phyloP scores from a whole-genome alignment of 2,888 invertebrate species.

The Hydroisotoma schaefferi region DNA sequence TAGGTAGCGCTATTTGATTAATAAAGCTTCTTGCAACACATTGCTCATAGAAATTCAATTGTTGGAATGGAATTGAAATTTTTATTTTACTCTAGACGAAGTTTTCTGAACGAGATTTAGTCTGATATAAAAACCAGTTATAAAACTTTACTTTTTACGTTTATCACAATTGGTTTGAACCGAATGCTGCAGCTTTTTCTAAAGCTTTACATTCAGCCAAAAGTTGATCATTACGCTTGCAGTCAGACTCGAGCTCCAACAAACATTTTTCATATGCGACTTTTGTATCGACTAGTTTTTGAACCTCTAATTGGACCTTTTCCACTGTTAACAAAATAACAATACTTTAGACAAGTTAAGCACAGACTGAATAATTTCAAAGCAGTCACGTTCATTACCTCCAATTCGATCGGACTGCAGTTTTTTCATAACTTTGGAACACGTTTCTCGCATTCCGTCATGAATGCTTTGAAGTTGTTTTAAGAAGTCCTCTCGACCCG shows the following conservation, averaged over 20 bases:
- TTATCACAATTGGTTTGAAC: too few relatives aligned
- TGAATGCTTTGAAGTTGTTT: slow-evolving; percentile 39
- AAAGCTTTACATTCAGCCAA: slow-evolving; percentile 37
- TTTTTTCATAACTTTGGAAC: slow-evolving; percentile 41
- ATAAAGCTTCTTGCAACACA: too few relatives aligned
- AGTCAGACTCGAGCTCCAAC: slow-evolving; percentile 40
- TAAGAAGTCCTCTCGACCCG: slow-evolving; percentile 44
- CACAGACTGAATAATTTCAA: background rate
- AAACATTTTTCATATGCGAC: slow-evolving; percentile 45
- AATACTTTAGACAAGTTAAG: too few relatives aligned
- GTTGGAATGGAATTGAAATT: too few relatives aligned
- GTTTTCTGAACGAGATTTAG: too few relatives aligned
- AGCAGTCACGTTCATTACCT: slow-evolving; percentile 22
- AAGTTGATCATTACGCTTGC: slow-evolving; percentile 39
- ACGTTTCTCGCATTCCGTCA: slow-evolving; percentile 45
- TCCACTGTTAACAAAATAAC: slow-evolving; percentile 29
- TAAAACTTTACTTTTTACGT: too few relatives aligned
- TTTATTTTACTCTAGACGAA: too few relatives aligned
- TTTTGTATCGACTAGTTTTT: slow-evolving; percentile 40
- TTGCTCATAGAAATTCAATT: too few relatives aligned
- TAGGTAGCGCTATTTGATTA: too few relatives aligned
- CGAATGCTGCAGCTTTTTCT: slow-evolving; percentile 9
- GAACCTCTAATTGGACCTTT: slow-evolving; percentile 41
- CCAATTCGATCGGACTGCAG: slow-evolving; percentile 37
- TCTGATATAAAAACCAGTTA: too few relatives aligned